These are phyloP conservation scores for Calycopis cecrops DNA, from an alignment of 1,140 invertebrate genomes.

Conservation along the genomic window DNA sequence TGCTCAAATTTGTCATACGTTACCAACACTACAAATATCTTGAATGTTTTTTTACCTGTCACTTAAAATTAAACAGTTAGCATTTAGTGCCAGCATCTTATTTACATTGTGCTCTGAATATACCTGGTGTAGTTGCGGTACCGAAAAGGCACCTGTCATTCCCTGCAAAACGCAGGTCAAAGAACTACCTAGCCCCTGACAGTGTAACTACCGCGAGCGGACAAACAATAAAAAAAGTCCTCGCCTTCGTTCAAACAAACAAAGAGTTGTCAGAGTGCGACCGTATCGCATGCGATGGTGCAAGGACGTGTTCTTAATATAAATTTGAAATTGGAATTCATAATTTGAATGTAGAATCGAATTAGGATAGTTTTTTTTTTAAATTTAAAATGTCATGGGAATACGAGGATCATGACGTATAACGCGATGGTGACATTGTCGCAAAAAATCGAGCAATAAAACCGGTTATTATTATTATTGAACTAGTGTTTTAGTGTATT, in stretches of 20 bases:
- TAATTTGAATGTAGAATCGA: slow-evolving; percentile 20
- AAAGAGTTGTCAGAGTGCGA: slow-evolving; percentile 49
- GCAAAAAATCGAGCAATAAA: background rate
- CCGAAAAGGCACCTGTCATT: slow-evolving; percentile 17
- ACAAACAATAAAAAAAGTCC: slow-evolving; percentile 46
- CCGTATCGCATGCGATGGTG: slow-evolving; percentile 49
- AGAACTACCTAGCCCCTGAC: slow-evolving; percentile 37
- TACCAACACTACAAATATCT: too few relatives aligned
- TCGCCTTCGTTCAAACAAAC: slow-evolving; percentile 36
- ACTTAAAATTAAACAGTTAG: too few relatives aligned
- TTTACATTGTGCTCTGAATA: too few relatives aligned
- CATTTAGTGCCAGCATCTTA: too few relatives aligned
- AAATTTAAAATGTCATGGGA: slow-evolving; percentile 18
- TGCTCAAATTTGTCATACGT: too few relatives aligned
- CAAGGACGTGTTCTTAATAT: slow-evolving; percentile 45
- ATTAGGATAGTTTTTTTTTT: slow-evolving; percentile 8
- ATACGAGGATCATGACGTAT: background rate
- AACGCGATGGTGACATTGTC: slow-evolving; percentile 3
- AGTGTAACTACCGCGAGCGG: slow-evolving; percentile 26
- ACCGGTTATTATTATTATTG: background rate
- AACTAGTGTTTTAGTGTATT: background rate
- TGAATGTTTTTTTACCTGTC: too few relatives aligned
- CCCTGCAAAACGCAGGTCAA: slow-evolving; percentile 39
- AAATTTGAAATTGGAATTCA: slow-evolving; percentile 25
- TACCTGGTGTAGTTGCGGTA: background rate